phyloP scores from a whole-genome alignment of 2,797 vertebrate species.

The Garrulus glandarius region DNA sequence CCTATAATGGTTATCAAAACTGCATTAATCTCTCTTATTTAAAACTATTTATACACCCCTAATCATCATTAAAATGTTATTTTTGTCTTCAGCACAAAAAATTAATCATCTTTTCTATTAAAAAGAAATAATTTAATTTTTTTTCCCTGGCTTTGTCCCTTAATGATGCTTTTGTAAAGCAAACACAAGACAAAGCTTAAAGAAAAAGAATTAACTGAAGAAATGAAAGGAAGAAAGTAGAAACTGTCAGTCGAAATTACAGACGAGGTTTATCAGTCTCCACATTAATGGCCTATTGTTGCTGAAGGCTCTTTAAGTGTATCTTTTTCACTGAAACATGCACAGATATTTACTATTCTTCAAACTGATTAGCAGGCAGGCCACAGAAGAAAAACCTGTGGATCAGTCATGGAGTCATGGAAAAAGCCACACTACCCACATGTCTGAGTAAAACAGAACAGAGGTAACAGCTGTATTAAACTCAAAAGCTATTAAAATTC shows the following conservation, averaged over 20 bases:
- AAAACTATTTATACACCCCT: neutral
- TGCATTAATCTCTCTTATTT: neutral
- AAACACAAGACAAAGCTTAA: neutral
- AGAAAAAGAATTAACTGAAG: neutral
- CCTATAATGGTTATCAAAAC: neutral
- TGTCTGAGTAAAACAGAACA: neutral
- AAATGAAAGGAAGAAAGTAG: neutral
- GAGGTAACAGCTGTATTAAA: neutral
- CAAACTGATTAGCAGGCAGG: neutral
- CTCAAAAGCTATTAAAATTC: neutral
- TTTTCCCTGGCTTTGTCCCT: neutral
- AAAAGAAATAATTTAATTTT: neutral
- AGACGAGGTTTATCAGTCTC: neutral
- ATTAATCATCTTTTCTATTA: conserved; percentile 27
- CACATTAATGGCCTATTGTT: neutral
- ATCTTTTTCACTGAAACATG: neutral
- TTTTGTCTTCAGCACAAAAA: conserved; percentile 14
- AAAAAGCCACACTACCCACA: neutral
- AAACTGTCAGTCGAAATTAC: neutral
- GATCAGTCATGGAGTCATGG: neutral
- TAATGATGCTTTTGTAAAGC: neutral
- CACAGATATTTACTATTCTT: neutral
- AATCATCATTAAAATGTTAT: conserved; percentile 44
- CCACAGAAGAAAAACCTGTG: neutral
- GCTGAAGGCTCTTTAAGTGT: neutral